Conservation (phyloP, 2,888 invertebrate genomes). For the Eristalis intricaria region DNA sequence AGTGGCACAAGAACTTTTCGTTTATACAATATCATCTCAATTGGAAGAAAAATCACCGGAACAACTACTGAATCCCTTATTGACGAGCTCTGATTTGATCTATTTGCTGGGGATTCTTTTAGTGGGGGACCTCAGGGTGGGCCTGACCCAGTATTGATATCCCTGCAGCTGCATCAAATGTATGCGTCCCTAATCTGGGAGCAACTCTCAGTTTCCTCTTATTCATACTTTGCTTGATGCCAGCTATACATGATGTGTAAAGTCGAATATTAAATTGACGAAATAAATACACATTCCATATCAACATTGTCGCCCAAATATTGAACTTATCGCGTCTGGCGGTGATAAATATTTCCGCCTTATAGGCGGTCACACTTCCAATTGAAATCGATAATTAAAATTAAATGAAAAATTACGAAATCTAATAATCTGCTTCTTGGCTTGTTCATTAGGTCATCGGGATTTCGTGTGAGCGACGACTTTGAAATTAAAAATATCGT, state of each 20-base stretch:
- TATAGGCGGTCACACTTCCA: constrained; percentile 13
- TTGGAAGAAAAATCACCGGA: too few relatives aligned
- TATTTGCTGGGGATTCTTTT: too few relatives aligned
- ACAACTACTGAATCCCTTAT: too few relatives aligned
- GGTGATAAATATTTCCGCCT: constrained; percentile 42
- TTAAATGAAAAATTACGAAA: constrained; percentile 3
- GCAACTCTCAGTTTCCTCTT: background rate
- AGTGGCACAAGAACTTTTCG: too few relatives aligned
- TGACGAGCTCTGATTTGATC: too few relatives aligned
- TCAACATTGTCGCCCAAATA: background rate
- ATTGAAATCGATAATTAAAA: constrained; percentile 2
- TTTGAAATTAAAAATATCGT: background rate
- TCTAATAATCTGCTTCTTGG: constrained; percentile 5
- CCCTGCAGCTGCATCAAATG: too few relatives aligned
- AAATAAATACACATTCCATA: background rate
- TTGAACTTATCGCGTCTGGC: background rate
- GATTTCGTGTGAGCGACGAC: background rate
- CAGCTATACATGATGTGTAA: too few relatives aligned
- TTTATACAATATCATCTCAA: too few relatives aligned
- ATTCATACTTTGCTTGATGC: too few relatives aligned
- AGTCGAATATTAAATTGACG: background rate
- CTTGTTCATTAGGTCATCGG: constrained; percentile 17
- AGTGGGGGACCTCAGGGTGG: too few relatives aligned
- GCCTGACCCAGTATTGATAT: too few relatives aligned
- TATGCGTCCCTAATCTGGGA: too few relatives aligned